Base-by-base conservation (phyloP, 2,797 vertebrate species). In the Myotis vivesi region DNA sequence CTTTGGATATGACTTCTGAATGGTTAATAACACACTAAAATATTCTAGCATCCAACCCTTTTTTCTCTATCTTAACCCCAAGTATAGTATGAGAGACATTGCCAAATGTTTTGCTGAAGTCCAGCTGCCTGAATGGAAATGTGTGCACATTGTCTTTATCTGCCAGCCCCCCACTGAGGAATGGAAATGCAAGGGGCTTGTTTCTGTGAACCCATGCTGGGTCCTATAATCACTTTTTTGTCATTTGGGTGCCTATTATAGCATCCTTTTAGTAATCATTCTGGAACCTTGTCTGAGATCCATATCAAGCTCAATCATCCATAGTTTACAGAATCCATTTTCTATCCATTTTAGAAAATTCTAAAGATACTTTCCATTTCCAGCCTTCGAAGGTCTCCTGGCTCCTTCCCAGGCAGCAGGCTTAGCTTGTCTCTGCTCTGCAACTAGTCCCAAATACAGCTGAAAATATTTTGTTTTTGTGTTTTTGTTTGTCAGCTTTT, bases 261-360 rank as follows among this genome's bases (percentile, higher is more conserved):
- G 66, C 79, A 91, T 28, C 0, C 46, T 59, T 76, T 93, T 85
- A 62, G 75, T 72, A 55, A 75, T 49, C 62, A 83, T 83, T 94
- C 87, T 92, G 92, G 75, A 95, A 71, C 86, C 92, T 80, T 53
- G 12, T 95, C 59, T 20, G 68, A 92, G 62, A 77, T 92, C 87
- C 62, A 36, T 75, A 92, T 86, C 88, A 55, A 88, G 69, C 38
- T 69, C 95, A 91, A 86, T 86, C 88, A 96, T 72, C 91, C n/a
- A 5, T 86, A 72, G 71, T 73, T 86, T 95, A 82, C 75, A 86
- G 86, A 90, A 92, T 91, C 77, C 66, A 93, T 95, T 96, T 96
- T 82, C 92, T 87, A 53, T 12, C 82, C 51, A 87, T 92, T 96
- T 95, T 66, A 94, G 71, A 83, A 97, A 96, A 94, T 76, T 68